phyloP scores from a whole-genome alignment of 2,113 vertebrate genomes.

The Hemicordylus capensis region DNA sequence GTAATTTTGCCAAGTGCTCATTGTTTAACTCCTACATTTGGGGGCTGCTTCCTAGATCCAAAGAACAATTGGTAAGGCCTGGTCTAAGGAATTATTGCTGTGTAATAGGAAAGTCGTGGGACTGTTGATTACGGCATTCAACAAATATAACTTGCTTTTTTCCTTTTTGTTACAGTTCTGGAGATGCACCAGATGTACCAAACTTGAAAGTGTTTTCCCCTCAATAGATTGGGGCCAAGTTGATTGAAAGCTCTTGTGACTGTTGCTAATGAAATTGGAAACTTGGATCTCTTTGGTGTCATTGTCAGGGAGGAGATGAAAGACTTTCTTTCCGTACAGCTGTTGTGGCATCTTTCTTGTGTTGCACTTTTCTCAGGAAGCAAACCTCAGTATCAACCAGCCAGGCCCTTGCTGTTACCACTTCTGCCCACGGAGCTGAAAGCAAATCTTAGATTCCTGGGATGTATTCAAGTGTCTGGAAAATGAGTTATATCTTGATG shows the following conservation, averaged over 20 bases:
- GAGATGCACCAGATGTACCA: background rate
- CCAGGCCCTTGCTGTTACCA: background rate
- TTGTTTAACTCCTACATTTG: too few species aligned
- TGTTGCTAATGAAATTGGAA: background rate
- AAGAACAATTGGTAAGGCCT: too few species aligned
- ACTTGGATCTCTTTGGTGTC: background rate
- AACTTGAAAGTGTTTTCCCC: background rate
- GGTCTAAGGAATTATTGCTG: background rate
- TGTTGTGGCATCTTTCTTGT: slow-evolving; percentile 1
- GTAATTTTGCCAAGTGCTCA: too few species aligned
- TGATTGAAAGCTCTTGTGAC: background rate
- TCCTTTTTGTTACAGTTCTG: slow-evolving; percentile 45
- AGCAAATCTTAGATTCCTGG: background rate
- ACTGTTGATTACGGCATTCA: background rate
- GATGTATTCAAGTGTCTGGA: background rate
- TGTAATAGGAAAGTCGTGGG: background rate
- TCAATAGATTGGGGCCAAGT: background rate
- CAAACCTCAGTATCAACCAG: background rate
- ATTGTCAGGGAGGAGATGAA: background rate
- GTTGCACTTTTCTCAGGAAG: slow-evolving; percentile 18
- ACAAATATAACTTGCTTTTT: slow-evolving; percentile 8
- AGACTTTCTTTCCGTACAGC: background rate
- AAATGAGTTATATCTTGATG: slow-evolving; percentile 27
- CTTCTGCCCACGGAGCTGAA: slow-evolving; percentile 10
- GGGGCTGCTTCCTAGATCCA: too few species aligned